Base-by-base conservation (phyloP, 2,888 invertebrate species). In the Acronicta psi region DNA sequence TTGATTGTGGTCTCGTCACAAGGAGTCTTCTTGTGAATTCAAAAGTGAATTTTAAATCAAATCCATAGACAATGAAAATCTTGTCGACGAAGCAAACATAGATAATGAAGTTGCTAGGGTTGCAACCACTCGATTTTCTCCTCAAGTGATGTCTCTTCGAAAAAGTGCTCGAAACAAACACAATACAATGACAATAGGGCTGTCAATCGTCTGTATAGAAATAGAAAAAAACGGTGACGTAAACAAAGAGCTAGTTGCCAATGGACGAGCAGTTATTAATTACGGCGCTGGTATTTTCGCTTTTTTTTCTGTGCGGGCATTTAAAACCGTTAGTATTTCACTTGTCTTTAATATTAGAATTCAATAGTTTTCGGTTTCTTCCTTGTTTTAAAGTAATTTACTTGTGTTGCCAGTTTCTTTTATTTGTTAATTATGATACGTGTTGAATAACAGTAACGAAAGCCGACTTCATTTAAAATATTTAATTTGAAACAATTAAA, bases 221-320 rank as follows among this genome's bases (percentile, higher is more conserved):
- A 63, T 56, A 56, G 51, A 45, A 47, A 62, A 66, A 50, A 58
- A 0, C 29, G 29, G 29, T 73, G 69, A 73, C 69, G 54, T 62
- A 53, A 47, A 65, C 59, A 62, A 65, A 74, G 45, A 54, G 46
- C n/a, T 18, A n/a, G 49, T 57, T 61, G 74, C 66, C 77, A 69
- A 73, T 69, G 41, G 41, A 18, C 43, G 60, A 56, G 46, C 61
- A 45, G 41, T 57, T 62, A 68, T 73, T 75, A 75, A 75, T 72
- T 59, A 64, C 57, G 31, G 20, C 18, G 23, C 38, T 9, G 36
- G 31, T 29, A 53, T 62, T 63, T 65, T 44, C 20, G 9, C 18
- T 49, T 75, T 62, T 62, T 58, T 58, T 71, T 56, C 11, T n/a
- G 44, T 41, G 41, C 46, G n/a, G 49, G 41, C 50, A 62, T 31